phyloP scores from a whole-genome alignment of 2,797 vertebrate genomes.

The Balearica regulorum region DNA sequence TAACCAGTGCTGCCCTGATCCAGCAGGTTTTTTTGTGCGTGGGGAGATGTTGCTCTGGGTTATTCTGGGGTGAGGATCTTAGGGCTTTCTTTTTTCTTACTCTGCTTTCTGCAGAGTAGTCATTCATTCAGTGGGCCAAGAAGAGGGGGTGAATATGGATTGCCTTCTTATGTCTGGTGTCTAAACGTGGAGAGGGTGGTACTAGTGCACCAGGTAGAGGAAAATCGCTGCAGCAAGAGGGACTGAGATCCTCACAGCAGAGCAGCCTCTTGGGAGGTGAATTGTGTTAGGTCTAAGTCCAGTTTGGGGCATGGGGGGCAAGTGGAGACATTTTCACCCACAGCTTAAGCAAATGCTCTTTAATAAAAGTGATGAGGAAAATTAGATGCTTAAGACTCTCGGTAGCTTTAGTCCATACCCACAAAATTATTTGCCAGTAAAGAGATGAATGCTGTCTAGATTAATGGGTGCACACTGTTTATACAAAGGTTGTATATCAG shows the following conservation, averaged over 20 bases:
- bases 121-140: neutral
- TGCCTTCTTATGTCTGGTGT: neutral
- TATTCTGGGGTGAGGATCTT: neutral
- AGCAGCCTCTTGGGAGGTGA: neutral
- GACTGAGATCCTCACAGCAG: neutral
- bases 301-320: neutral
- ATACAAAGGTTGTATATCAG: neutral
- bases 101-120: neutral
- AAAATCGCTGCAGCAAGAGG: neutral
- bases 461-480: neutral
- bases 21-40: neutral
- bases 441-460: neutral
- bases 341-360: neutral
- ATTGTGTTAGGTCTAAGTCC: neutral
- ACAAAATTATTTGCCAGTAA: neutral
- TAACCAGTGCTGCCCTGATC: neutral
- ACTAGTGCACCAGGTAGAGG: neutral
- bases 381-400: neutral
- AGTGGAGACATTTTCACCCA: neutral
- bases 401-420: neutral
- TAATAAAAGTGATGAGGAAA: neutral
- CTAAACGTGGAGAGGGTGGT: neutral
- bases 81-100: neutral
- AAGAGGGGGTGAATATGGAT: neutral
- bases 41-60: neutral